A percentile compares a stretch with the other conserved stretches of the same genome.
These are phyloP conservation scores for Turritopsis dohrnii DNA, from an alignment of 30 jellyfish, hydroid and myxozoan genomes.

Conservation along the genomic window DNA sequence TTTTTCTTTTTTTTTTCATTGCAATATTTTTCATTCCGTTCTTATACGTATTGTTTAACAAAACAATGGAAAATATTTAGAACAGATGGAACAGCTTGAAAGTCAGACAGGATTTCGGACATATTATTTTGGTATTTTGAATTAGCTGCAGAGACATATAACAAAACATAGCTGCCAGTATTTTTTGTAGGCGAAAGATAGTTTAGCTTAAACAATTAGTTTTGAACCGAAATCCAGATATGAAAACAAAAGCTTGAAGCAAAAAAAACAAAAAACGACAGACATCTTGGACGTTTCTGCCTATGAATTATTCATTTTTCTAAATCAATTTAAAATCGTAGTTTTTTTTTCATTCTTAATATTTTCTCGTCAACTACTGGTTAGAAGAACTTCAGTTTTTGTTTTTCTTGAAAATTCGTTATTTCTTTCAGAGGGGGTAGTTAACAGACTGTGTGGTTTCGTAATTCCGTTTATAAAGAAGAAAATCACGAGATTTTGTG, in stretches of 20 bases:
- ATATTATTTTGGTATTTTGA: not conserved
- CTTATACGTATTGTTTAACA: not conserved
- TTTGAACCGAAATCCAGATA: not conserved
- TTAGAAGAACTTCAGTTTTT: too few relatives aligned
- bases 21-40: not conserved
- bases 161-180: not conserved
- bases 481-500: not conserved
- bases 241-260: not conserved
- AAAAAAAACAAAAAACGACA: too few relatives aligned
- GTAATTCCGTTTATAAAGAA: not conserved
- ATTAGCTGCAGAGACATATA: not conserved
- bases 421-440: not conserved
- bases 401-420: not conserved
- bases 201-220: not conserved
- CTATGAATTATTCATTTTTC: too few relatives aligned
- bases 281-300: too few relatives aligned
- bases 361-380: too few relatives aligned
- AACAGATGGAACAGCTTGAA: not conserved
- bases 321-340: too few relatives aligned
- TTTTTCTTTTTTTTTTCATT: not conserved
- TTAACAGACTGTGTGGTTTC: not conserved
- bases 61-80: not conserved
- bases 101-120: not conserved
- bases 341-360: too few relatives aligned
- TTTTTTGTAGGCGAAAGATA: not conserved